These are phyloP conservation scores for Orthonychiurus folsomi DNA, from an alignment of 2,888 invertebrate genomes.

Conservation along the genomic window DNA sequence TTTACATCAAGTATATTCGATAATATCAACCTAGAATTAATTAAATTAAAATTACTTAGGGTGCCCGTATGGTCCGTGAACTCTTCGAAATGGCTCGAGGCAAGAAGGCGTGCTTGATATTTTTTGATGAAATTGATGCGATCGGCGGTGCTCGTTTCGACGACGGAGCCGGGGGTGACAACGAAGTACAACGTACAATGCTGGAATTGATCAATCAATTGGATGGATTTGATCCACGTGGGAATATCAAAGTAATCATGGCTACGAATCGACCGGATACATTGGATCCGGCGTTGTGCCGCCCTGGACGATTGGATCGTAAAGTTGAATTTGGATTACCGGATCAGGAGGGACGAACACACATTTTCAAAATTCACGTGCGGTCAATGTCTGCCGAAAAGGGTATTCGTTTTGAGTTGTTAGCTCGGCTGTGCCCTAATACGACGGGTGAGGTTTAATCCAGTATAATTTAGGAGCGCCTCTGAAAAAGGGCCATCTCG, in stretches of 20 bases:
- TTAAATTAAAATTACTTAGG: conserved; percentile 35
- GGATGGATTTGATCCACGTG: conserved; percentile 45
- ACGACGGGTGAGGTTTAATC: conserved; percentile 41
- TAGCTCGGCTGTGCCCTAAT: conserved; percentile 21
- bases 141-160: conserved; percentile 53
- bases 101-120: conserved; percentile 55
- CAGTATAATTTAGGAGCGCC: too few species aligned
- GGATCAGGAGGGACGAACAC: conserved; percentile 17
- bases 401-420: conserved; percentile 14
- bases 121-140: conserved; percentile 57
- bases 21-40: neutral
- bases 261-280: conserved; percentile 21
- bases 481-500: too few species aligned
- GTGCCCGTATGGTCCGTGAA: conserved; percentile 54
- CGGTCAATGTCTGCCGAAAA: conserved; percentile 18
- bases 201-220: conserved; percentile 54
- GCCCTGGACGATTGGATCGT: conserved; percentile 22
- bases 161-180: conserved; percentile 54
- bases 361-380: conserved; percentile 26
- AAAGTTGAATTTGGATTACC: conserved; percentile 24
- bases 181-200: conserved; percentile 53
- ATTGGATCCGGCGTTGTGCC: conserved; percentile 21
- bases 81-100: conserved; percentile 55
- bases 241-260: conserved; percentile 22
- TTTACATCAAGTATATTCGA: neutral